Evolutionary conservation across 2,797 vertebrate genomes (phyloP).

Genomic region (Catostomus latipinnis): DNA sequence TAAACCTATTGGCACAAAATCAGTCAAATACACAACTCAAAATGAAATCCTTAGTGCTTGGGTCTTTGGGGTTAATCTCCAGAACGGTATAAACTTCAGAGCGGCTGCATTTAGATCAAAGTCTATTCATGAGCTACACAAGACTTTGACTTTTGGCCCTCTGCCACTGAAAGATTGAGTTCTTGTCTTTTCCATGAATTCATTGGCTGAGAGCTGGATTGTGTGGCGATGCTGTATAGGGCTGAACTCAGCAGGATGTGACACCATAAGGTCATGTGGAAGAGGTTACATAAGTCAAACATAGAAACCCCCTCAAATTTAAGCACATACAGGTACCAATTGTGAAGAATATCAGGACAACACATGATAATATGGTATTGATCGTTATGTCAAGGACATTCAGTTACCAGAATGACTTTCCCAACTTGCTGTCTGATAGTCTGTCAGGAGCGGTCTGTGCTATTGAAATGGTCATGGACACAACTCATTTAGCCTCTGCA

Average conservation of each 20-base stretch:
- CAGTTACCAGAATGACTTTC: constrained; percentile 6
- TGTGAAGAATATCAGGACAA: constrained; percentile 27
- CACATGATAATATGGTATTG: constrained; percentile 8
- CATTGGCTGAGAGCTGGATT: constrained; percentile 51
- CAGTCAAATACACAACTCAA: constrained; percentile 35
- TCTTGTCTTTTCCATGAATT: constrained; percentile 51
- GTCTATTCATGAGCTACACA: constrained; percentile 50
- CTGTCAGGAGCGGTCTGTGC: constrained; percentile 4
- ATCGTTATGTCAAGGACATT: not conserved
- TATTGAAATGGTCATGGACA: constrained; percentile 19
- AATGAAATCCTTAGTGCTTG: constrained; percentile 29
- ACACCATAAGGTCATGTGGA: constrained; percentile 43
- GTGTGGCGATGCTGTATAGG: constrained; percentile 49
- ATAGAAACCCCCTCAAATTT: no score
- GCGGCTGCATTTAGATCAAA: constrained; percentile 54
- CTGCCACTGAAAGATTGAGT: constrained; percentile 59
- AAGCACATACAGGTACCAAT: constrained; percentile 15
- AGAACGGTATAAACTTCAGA: constrained; percentile 54
- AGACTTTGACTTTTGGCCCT: constrained; percentile 55
- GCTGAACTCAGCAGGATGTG: constrained; percentile 59
- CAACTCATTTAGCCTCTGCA: constrained; percentile 7
- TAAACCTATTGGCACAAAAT: constrained; percentile 42
- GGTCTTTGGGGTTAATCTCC: constrained; percentile 51
- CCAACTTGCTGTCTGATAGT: constrained; percentile 20
- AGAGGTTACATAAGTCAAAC: constrained; percentile 32